These are phyloP conservation scores for Pluvianellus socialis DNA, from an alignment of 2,113 vertebrate species.

Conservation along the genomic window DNA sequence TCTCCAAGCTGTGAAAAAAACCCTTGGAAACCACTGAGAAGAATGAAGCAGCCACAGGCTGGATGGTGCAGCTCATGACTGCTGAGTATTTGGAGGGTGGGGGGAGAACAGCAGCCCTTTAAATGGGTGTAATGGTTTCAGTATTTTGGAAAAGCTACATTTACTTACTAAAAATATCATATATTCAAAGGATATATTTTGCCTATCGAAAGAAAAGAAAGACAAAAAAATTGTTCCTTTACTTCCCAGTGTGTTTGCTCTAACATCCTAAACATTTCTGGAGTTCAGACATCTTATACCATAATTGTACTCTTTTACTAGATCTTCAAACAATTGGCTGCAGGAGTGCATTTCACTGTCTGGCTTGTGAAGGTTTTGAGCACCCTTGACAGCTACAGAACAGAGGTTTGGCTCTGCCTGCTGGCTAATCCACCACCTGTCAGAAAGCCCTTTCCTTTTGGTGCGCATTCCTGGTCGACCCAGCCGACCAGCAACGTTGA, in stretches of 20 bases:
- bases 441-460: neutral
- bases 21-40: neutral
- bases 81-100: neutral
- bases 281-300: neutral
- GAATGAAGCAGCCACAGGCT: neutral
- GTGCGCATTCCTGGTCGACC: neutral
- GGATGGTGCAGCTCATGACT: neutral
- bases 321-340: neutral
- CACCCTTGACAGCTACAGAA: neutral
- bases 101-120: neutral
- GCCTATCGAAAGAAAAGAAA: neutral
- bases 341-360: neutral
- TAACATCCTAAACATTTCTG: neutral
- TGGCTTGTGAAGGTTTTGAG: neutral
- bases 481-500: neutral
- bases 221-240: neutral
- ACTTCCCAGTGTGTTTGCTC: neutral
- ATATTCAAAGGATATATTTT: neutral
- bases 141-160: neutral
- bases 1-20: neutral
- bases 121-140: neutral
- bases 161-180: neutral
- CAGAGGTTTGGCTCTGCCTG: neutral
- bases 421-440: neutral
- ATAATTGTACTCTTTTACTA: neutral